Conservation (phyloP, 2,113 vertebrate species). For the Steatornis caripensis region DNA sequence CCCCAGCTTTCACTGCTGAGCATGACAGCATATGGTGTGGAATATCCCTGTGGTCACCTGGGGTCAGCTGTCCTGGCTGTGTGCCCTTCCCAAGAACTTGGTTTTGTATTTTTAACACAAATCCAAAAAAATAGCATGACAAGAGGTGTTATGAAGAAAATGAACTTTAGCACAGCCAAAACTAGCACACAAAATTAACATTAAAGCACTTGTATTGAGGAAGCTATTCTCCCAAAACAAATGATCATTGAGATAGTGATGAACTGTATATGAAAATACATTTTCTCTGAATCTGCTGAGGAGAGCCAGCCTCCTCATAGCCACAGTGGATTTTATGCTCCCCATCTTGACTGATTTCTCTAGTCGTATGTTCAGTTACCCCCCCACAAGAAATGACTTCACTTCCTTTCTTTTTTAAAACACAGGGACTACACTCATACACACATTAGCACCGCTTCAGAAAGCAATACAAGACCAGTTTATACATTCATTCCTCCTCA, state of each 20-base stretch:
- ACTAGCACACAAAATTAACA: not conserved
- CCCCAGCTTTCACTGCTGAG: not conserved
- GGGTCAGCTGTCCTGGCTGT: not conserved
- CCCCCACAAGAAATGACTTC: not conserved
- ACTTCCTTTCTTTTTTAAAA: not conserved
- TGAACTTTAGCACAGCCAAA: not conserved
- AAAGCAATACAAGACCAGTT: not conserved
- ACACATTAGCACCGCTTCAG: not conserved
- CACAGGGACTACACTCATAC: not conserved
- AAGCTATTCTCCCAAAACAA: not conserved
- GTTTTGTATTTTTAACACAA: too few species aligned
- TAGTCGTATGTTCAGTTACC: not conserved
- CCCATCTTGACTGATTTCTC: not conserved
- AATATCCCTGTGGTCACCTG: not conserved
- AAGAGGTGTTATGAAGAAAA: not conserved
- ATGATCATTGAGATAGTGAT: not conserved
- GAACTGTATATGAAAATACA: not conserved
- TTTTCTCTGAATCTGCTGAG: not conserved
- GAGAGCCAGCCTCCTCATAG: not conserved
- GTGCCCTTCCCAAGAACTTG: too few species aligned
- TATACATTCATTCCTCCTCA: not conserved
- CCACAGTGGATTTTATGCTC: not conserved
- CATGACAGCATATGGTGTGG: accelerated
- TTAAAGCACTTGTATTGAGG: not conserved
- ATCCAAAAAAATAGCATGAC: not conserved